Evolutionary conservation across 92 coral and sea anemone genomes (phyloP), one percentile per base, ranked within the genome.

Genomic region (Epizoanthus rinbou): DNA sequence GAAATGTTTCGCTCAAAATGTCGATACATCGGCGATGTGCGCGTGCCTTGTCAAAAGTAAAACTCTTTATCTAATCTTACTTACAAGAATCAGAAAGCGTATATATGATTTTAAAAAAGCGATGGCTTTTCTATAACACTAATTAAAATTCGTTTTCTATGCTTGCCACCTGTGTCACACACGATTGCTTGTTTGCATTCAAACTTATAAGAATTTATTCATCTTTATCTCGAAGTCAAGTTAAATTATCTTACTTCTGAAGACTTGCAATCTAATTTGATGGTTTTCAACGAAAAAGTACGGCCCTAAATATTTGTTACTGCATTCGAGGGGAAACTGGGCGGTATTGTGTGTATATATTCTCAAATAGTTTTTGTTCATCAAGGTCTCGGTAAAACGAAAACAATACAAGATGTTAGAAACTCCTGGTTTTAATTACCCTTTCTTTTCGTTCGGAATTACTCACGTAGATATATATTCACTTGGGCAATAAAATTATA

Each of bases 81-180:
- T 69, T 37, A 78, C 31, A 78, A 43, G 18, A 22, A 21, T 1
- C 17, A 59, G n/a, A 78, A 50, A 60, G 41, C 21, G 15, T 17
- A n/a, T n/a, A n/a, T n/a, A 6, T 33, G 10, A 21, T 21, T 39
- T 78, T 43, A 78, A 3, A 43, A 65, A 22, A 21, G 82, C 58
- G 23, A 21, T 78, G 28, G 71, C 13, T 62, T 60, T 56, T 57
- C 23, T 8, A 35, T 14, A 35, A 75, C 25, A 56, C 52, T 59
- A 15, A 54, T 75, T 75, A 65, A 31, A 33, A 56, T 56, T 5
- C 66, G 24, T 6, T 13, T 57, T 62, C 71, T 7, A 78, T 63
- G 58, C 16, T 15, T 21, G 66, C 82, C 82, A 78, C 82, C 82
- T 78, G 82, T 60, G 71, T 24, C 3, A 39, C 68, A 25, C 33